A percentile compares a stretch with the other conserved stretches of the same genome.
Evolutionary conservation across 2,113 vertebrate genomes (phyloP).

Genomic region (Sterrhoptilus dennistouni): DNA sequence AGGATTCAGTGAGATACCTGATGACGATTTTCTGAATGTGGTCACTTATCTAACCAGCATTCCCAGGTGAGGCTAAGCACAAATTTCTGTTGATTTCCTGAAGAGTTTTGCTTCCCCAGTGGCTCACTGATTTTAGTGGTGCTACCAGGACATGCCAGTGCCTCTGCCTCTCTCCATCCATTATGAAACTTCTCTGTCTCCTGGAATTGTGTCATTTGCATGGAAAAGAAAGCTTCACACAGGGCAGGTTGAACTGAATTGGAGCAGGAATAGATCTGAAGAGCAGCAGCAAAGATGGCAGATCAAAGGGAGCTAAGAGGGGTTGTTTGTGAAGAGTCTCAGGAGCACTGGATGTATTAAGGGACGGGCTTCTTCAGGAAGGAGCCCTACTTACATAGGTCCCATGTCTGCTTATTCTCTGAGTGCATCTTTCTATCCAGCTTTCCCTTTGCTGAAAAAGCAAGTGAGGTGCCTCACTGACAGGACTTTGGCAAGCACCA

Average conservation of each 20-base stretch:
- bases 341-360: not conserved
- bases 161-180: not conserved
- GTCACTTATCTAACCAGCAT: slow-evolving; percentile 94
- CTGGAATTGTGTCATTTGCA: not conserved
- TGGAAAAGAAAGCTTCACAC: not conserved
- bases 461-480: not conserved
- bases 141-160: not conserved
- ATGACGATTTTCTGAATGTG: slow-evolving; percentile 93
- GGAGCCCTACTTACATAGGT: not conserved
- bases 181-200: not conserved
- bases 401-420: not conserved
- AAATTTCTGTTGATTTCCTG: not conserved
- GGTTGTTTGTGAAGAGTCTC: not conserved
- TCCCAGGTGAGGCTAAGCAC: slow-evolving; percentile 81
- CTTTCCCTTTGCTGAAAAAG: not conserved
- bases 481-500: not conserved
- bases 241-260: not conserved
- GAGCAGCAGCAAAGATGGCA: not conserved
- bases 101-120: not conserved
- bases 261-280: not conserved
- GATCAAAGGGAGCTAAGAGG: not conserved
- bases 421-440: not conserved
- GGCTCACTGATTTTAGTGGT: not conserved
- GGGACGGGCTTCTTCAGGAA: not conserved
- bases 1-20: slow-evolving; percentile 87